phyloP scores from a whole-genome alignment of 1,140 invertebrate species.

The Drosophila sucinea region DNA sequence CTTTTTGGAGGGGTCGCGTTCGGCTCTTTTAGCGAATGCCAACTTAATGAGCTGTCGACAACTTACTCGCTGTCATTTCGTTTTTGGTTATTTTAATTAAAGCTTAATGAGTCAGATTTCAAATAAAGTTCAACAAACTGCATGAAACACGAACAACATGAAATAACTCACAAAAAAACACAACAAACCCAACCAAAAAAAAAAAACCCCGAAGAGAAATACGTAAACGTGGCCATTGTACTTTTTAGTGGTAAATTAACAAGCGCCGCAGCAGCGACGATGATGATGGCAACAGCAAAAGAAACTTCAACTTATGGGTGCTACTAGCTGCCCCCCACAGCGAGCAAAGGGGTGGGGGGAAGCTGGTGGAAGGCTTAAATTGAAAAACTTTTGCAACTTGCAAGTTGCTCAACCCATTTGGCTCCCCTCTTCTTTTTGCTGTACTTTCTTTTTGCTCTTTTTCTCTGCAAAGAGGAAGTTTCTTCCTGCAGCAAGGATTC shows the following conservation, averaged over 20 bases:
- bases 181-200: neutral
- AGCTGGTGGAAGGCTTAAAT: constrained; percentile 55
- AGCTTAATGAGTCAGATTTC: constrained; percentile 37
- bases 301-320: constrained; percentile 28
- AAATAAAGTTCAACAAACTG: constrained; percentile 48
- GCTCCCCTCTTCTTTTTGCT: neutral
- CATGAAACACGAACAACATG: constrained; percentile 53
- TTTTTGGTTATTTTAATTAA: constrained; percentile 48
- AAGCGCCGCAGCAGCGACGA: constrained; percentile 31
- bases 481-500: constrained; percentile 49
- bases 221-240: constrained; percentile 66
- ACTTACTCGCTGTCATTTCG: constrained; percentile 22
- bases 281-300: neutral
- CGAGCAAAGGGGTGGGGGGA: neutral
- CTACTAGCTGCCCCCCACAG: neutral
- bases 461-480: constrained; percentile 47
- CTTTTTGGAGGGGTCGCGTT: constrained; percentile 38
- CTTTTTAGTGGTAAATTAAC: constrained; percentile 73
- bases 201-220: neutral
- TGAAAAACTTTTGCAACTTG: constrained; percentile 74
- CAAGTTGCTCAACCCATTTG: constrained; percentile 47
- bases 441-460: neutral
- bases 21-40: constrained; percentile 26
- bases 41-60: constrained; percentile 65
- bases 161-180: constrained; percentile 48